phyloP scores from a whole-genome alignment of 2,113 vertebrate genomes.

The Aspiorhynchus laticeps region DNA sequence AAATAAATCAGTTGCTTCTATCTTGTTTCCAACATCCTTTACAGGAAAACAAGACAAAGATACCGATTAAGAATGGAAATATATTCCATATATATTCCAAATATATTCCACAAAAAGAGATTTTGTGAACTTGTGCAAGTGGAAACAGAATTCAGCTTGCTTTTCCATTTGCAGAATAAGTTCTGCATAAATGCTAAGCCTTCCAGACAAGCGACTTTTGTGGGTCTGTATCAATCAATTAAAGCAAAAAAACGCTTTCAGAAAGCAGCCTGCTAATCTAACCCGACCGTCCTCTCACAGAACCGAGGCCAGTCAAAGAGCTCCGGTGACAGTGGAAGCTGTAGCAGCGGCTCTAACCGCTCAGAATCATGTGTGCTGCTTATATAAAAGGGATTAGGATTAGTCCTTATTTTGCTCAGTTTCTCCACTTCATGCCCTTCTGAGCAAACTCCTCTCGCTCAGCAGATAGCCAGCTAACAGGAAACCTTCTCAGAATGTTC shows the following conservation, averaged over 20 bases:
- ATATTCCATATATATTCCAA: no score
- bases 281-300: not conserved
- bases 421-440: slow-evolving; percentile 53
- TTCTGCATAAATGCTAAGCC: slow-evolving; percentile 19
- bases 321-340: not conserved
- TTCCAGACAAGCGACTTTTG: not conserved
- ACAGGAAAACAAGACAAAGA: not conserved
- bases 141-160: not conserved
- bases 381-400: slow-evolving; percentile 77
- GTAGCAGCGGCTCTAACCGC: slow-evolving; percentile 49
- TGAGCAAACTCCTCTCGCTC: slow-evolving; percentile 26
- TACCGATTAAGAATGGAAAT: not conserved
- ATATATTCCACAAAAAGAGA: no score
- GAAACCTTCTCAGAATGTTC: not conserved
- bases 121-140: not conserved
- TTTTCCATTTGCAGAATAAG: not conserved
- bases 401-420: slow-evolving; percentile 65
- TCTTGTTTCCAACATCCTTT: not conserved
- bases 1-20: not conserved
- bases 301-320: slow-evolving; percentile 1
- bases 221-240: slow-evolving; percentile 30
- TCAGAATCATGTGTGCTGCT: slow-evolving; percentile 63
- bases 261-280: not conserved
- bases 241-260: not conserved
- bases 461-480: not conserved